Base-by-base conservation (phyloP, 1,140 invertebrate species). In the Gyrodactylus salaris region DNA sequence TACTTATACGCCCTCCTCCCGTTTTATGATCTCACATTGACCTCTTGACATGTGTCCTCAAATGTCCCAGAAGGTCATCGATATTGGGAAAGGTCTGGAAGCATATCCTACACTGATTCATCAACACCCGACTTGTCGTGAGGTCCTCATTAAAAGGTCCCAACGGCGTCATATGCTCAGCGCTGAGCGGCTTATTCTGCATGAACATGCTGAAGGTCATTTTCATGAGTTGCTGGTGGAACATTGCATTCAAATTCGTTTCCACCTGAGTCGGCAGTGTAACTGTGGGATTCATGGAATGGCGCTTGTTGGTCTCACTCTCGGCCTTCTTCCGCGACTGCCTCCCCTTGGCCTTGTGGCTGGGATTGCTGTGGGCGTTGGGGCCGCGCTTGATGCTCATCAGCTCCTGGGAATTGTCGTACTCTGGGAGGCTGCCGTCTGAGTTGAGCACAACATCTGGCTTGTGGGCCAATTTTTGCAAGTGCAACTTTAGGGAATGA, bases 401-500 rank as follows among this genome's bases (percentile, higher is more conserved):
- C 21, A 71, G 20, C 25, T 71, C 70, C n/a, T 20, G 24, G 1
- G 70, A 71, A n/a, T 71, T 71, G 25, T 71, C 72, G 20, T 68
- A 73, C 1, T 21, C 27, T 19, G 74, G 73, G 26, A 76, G 76
- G 73, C 78, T 80, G 7, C 80, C 80, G 72, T 81, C 80, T 27
- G 76, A 76, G 74, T 81, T 81, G 25, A 81, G 76, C 0, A 81
- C 78, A 1, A 79, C 77, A 20, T 79, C 79, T 7, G 80, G 79
- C 76, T 86, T 85, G 78, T 97, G 92, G 34, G 83, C 81, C 77
- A 93, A 91, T 78, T 97, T 97, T 1, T 89, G 83, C 20, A 98
- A 79, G 80, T 99, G 95, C 0, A 94, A 83, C 75, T 98, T 99
- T 0, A 99, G 82, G 26, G 89, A 91, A 82, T 99, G 94, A 77